Base-by-base conservation (phyloP, 2,797 vertebrate genomes). In the Falco rusticolus region DNA sequence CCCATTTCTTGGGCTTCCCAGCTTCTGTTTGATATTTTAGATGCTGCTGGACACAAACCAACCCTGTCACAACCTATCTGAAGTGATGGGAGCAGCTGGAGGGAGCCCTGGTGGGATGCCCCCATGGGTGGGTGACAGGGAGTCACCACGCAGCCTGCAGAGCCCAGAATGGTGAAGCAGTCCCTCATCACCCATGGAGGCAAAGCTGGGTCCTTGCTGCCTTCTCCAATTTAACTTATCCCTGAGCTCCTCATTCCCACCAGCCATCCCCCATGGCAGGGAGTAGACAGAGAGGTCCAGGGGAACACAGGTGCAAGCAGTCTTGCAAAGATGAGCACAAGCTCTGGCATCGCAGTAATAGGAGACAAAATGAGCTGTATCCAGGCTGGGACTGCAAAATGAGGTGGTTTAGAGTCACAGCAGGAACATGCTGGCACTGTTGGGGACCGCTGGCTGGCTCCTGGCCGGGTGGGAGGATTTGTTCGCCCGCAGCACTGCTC, bases 351-450 rank as follows among this genome's bases (percentile, higher is more conserved):
- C 0, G 2, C 7, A 1, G 28, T 77, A 81, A 79, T 10, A 69
- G 69, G 84, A 94, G 82, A 81, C 75, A 87, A 81, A 96, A 77
- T 3, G 2, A 93, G 88, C 57, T 3, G 0, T 33, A 26, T 63
- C 71, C 31, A 70, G 92, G 61, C 87, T 80, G 71, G 85, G 74
- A 68, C 8, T 1, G 31, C 66, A 75, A 97, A 97, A 97, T 96
- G 80, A 96, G 76, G 82, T 8, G 10, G 79, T 97, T 97, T 83
- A 59, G 89, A 97, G 83, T 96, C 97, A 93, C 91, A 74, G 94
- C 97, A 97, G 97, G 97, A 86, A 56, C 5, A 1, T 77, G 69
- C 93, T 94, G 91, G 88, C 22, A 13, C 74, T 66, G 53, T 6
- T 4, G 6, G 84, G 88, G 89, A 74, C 70, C 1, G 18, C 57